Evolutionary conservation across 2,888 invertebrate genomes (phyloP).

Genomic region (Noctua janthe): DNA sequence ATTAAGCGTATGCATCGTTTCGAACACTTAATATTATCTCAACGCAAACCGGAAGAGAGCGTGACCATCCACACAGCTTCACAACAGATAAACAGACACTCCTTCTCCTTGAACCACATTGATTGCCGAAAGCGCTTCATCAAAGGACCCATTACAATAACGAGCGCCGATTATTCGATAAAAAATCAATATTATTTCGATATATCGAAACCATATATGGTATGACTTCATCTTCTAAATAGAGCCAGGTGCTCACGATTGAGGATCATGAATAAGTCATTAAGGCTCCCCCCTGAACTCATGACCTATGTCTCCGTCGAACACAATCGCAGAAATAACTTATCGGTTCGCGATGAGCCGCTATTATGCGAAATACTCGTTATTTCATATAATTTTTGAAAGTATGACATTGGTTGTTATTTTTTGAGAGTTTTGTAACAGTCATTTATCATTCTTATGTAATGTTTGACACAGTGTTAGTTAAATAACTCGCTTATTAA

Average conservation of each 20-base stretch:
- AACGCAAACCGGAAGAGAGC: slow-evolving; percentile 56
- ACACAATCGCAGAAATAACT: slow-evolving; percentile 71
- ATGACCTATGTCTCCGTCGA: slow-evolving; percentile 80
- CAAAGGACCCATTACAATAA: slow-evolving; percentile 62
- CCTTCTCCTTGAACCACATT: slow-evolving; percentile 60
- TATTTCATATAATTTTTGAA: slow-evolving; percentile 65
- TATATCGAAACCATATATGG: slow-evolving; percentile 61
- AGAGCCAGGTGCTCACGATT: slow-evolving; percentile 74
- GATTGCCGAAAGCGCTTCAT: slow-evolving; percentile 63
- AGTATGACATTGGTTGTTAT: slow-evolving; percentile 63
- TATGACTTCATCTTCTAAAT: slow-evolving; percentile 62
- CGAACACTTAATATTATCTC: slow-evolving; percentile 26
- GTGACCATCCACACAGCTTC: slow-evolving; percentile 47
- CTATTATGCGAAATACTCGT: slow-evolving; percentile 61
- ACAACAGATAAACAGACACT: slow-evolving; percentile 33
- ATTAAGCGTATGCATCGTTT: slow-evolving; percentile 17
- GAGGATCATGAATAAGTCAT: slow-evolving; percentile 83
- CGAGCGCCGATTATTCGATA: slow-evolving; percentile 56
- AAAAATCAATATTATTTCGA: slow-evolving; percentile 57
- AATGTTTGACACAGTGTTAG: slow-evolving; percentile 52
- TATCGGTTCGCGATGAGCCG: slow-evolving; percentile 52
- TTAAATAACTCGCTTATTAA: slow-evolving; percentile 56
- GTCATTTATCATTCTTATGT: slow-evolving; percentile 54
- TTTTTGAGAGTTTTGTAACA: slow-evolving; percentile 48
- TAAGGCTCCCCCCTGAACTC: slow-evolving; percentile 80